Conservation (phyloP, 2,113 vertebrate species). For the Cairina moschata region DNA sequence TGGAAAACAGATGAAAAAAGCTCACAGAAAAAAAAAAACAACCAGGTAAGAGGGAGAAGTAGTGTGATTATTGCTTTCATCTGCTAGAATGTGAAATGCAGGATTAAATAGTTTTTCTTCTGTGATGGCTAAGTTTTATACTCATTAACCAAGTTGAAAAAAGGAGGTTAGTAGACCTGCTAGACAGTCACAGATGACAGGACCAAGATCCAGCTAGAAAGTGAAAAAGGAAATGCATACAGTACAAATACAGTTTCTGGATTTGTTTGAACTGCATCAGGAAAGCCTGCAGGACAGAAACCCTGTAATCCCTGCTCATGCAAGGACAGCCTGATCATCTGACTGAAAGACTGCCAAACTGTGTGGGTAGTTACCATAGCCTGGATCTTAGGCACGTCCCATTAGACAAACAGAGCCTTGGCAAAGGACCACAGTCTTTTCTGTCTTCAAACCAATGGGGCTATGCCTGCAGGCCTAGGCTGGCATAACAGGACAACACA, state of each 20-base stretch:
- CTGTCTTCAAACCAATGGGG: not conserved
- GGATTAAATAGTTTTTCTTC: not conserved
- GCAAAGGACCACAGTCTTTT: not conserved
- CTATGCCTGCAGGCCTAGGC: not conserved
- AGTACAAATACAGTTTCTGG: not conserved
- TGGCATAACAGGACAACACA: not conserved
- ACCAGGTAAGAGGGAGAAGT: not conserved
- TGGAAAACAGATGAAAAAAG: not conserved
- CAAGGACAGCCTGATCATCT: not conserved
- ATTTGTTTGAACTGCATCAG: not conserved
- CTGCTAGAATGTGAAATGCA: not conserved
- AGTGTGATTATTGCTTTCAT: not conserved
- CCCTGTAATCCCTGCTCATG: not conserved
- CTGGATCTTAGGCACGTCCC: accelerated
- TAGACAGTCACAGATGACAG: not conserved
- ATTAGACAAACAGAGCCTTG: not conserved
- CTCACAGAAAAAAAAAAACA: not conserved
- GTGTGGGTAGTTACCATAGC: not conserved
- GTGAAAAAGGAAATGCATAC: not conserved
- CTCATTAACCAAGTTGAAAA: not conserved
- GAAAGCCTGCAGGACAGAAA: not conserved
- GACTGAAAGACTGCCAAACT: not conserved
- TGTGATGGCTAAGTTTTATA: not conserved
- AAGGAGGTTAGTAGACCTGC: not conserved
- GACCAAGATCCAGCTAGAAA: not conserved